Conservation (phyloP, 2,888 invertebrate species). For the Zonitis immaculata region DNA sequence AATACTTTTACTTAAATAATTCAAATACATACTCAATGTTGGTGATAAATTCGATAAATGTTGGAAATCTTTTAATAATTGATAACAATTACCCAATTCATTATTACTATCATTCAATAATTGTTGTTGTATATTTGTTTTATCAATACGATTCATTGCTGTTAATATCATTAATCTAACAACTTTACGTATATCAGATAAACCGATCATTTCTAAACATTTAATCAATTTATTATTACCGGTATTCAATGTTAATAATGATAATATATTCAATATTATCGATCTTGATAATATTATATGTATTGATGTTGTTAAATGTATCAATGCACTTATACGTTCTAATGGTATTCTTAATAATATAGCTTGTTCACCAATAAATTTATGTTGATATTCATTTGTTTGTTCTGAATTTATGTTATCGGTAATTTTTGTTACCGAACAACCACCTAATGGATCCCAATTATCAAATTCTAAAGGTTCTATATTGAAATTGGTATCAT, state of each 20-base stretch:
- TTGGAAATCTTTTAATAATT: conserved; percentile 37
- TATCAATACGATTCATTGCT: conserved; percentile 53
- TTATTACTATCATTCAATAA: conserved; percentile 29
- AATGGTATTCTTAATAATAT: conserved; percentile 46
- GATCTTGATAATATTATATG: conserved; percentile 55
- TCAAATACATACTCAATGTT: conserved; percentile 41
- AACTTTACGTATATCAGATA: conserved; percentile 56
- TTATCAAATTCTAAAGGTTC: conserved; percentile 49
- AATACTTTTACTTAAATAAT: conserved; percentile 45
- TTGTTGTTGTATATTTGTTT: background rate
- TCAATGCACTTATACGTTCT: conserved; percentile 52
- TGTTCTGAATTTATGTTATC: conserved; percentile 31
- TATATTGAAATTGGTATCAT: conserved; percentile 40
- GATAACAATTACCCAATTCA: conserved; percentile 30
- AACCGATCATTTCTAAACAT: conserved; percentile 44
- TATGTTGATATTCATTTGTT: conserved; percentile 32
- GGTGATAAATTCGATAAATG: conserved; percentile 38
- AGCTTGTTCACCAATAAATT: conserved; percentile 53
- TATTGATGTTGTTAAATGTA: conserved; percentile 51
- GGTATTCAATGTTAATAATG: conserved; percentile 43
- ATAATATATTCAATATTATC: conserved; percentile 54
- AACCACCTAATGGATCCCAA: conserved; percentile 54
- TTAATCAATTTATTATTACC: conserved; percentile 39
- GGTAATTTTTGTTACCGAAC: conserved; percentile 46
- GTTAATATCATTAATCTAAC: conserved; percentile 58